Percentiles rank a stretch among this genome's conserved stretches.
These are phyloP conservation scores for Tiliacea citrago DNA, from an alignment of 2,888 invertebrate species.

Conservation along the genomic window DNA sequence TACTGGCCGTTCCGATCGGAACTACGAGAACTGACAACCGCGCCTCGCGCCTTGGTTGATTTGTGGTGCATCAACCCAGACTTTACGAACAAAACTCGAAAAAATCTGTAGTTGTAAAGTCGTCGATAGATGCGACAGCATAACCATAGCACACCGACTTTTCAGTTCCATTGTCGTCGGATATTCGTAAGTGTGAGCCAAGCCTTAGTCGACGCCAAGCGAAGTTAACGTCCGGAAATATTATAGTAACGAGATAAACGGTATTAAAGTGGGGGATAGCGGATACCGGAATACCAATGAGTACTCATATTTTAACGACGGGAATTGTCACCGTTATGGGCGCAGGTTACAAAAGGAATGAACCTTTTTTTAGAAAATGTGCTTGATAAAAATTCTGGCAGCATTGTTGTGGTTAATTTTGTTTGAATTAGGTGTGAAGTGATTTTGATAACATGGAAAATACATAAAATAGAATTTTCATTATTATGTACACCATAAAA, in stretches of 20 bases:
- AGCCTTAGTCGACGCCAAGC: constrained; percentile 33
- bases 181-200: not conserved
- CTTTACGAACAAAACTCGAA: not conserved
- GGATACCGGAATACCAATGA: constrained; percentile 63
- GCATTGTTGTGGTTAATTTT: constrained; percentile 6
- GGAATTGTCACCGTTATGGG: constrained; percentile 35
- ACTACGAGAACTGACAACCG: not conserved
- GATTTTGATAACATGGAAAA: not conserved
- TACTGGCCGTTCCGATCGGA: not conserved
- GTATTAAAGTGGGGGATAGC: constrained; percentile 48
- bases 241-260: constrained; percentile 63
- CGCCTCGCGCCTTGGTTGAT: not conserved
- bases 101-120: not conserved
- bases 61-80: not conserved
- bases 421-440: not conserved
- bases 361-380: constrained; percentile 26
- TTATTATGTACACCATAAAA: too few species aligned
- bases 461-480: too few species aligned
- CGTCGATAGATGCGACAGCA: not conserved
- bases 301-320: constrained; percentile 53
- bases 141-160: not conserved
- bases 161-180: too few species aligned
- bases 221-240: constrained; percentile 60
- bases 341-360: constrained; percentile 23
- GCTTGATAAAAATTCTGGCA: constrained; percentile 24